Evolutionary conservation across 2,113 vertebrate species (phyloP), one percentile per base, ranked within the genome.

Genomic region (Xyliphius kryptos): DNA sequence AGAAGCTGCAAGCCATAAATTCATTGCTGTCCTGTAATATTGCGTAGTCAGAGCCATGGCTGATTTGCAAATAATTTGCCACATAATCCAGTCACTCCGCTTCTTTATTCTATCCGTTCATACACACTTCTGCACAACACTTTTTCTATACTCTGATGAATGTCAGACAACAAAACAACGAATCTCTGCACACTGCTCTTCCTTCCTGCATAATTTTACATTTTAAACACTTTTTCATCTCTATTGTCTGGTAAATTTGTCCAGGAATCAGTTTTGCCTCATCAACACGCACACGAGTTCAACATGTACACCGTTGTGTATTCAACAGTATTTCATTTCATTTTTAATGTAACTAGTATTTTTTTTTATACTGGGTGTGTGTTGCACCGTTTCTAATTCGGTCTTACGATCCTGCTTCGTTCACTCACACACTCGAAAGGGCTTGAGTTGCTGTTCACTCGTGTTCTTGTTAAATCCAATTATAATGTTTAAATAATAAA

Each of bases 261-360:
- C 50, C 15, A 61, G 58, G 51, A 68, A 49, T 26, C 50, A 40
- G 36, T 46, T 52, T 37, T 19, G 46, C 67, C 71, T 72, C 69
- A 57, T 56, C 75, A 69, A 55, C 70, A 59, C 63, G 77, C 74
- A 76, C 61, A 71, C 47, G 70, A 37, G 79, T 61, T 78, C 80
- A 77, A 78, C 81, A 67, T 69, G 13, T 72, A 74, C 76, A 68
- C 70, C 32, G 86, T 85, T 86, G 89, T 94, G 89, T 93, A 89
- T 89, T 87, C 88, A 91, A 88, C 91, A 92, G 92, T 96, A 92
- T 95, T 97, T 90, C 83, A n/a, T n/a, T n/a, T 93, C 92, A 94
- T 91, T 97, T 96, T 93, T 96, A 91, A 90, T 89, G 87, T 87
- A 85, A 81, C 76, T 83, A 86, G 86, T 93, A 87, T 94, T 90